Evolutionary conservation across 2,888 invertebrate genomes (phyloP), one percentile per base, ranked within the genome.

Genomic region (Tuta absoluta): DNA sequence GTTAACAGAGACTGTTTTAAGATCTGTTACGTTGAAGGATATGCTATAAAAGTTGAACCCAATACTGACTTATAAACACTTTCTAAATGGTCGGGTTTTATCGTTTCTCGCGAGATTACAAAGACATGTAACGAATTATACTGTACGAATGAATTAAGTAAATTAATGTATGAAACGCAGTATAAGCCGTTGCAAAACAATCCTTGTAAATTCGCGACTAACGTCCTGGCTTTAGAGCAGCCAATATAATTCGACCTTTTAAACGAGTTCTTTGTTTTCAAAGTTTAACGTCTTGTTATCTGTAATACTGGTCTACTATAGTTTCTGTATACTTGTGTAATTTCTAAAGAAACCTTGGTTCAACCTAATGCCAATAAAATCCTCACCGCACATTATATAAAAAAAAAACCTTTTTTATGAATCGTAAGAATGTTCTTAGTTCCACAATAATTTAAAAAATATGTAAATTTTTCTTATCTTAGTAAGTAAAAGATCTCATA

Each of bases 401-500:
- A 70, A 70, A n/a, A 67, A 63, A 53, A 69, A 68, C 68, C 73
- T 84, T 84, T 84, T 87, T 79, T 80, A 85, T 87, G 82, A 86
- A 85, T 85, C 80, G 78, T 89, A 88, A 87, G 81, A 83, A 85
- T 61, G 80, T 86, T 85, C 82, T 89, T 89, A 87, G 88, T 89
- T 89, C 86, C 89, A 87, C 87, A 88, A 84, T 85, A 84, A 87
- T 82, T 84, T 85, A 86, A 82, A 72, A 82, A 86, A 85, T 81
- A 84, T 89, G 89, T 89, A 90, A 89, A 86, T 89, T 90, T 77
- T 89, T 91, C 89, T 91, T 90, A 90, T 89, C 86, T 88, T 91
- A 91, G 90, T 89, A 90, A 90, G 86, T 87, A 86, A 91, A 91
- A 91, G 91, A 91, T 91, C 91, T 91, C 91, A 91, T 91, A 86